phyloP scores from a whole-genome alignment of 2,113 vertebrate genomes.

The Ageneiosus marmoratus region DNA sequence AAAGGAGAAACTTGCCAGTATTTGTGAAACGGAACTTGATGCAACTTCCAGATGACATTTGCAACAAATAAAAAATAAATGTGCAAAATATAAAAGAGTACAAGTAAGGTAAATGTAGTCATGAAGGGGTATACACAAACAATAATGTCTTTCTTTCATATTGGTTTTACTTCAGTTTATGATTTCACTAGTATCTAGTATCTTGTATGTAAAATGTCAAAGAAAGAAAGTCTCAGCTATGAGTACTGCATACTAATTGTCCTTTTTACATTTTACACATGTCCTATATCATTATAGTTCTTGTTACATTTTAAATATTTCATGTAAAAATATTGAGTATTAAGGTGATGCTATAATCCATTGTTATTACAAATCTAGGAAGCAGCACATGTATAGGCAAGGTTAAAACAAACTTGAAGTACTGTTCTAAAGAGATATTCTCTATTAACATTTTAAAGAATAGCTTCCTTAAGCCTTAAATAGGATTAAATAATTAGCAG shows the following conservation, averaged over 20 bases:
- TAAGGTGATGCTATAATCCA: neutral
- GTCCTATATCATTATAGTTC: neutral
- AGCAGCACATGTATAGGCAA: neutral
- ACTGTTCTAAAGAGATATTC: neutral
- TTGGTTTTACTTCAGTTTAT: neutral
- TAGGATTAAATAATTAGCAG: neutral
- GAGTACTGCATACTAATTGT: no score
- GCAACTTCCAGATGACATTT: neutral
- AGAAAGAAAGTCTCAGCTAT: neutral
- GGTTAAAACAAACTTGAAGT: neutral
- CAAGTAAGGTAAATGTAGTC: neutral
- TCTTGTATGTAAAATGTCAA: no score
- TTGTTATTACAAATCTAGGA: neutral
- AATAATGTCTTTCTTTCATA: neutral
- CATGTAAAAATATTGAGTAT: neutral
- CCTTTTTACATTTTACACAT: neutral
- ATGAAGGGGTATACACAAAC: neutral
- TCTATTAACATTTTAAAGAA: neutral
- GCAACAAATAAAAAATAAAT: neutral
- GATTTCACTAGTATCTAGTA: neutral
- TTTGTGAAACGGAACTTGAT: neutral
- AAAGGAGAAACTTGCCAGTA: neutral
- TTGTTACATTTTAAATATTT: neutral
- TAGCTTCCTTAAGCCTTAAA: no score
- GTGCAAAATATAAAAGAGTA: neutral